Evolutionary conservation across 2,113 vertebrate genomes (phyloP).

Genomic region (Centrocercus urophasianus): DNA sequence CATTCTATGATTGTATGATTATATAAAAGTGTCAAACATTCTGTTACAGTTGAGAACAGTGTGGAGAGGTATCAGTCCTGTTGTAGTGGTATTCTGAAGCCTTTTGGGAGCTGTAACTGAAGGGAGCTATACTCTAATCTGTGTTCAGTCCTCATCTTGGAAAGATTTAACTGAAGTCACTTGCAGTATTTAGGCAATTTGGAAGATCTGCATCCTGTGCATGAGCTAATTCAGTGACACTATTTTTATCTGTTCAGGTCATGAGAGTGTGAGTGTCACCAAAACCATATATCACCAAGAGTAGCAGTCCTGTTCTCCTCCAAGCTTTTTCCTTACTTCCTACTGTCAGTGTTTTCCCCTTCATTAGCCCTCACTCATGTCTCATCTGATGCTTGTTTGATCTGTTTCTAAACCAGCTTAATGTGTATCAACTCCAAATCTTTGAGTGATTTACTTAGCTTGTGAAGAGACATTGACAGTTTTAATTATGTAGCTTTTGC

Average conservation of each 20-base stretch:
- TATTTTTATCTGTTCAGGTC: neutral
- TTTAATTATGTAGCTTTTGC: neutral
- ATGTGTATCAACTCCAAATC: neutral
- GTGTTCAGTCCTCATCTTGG: neutral
- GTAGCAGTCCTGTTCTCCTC: neutral
- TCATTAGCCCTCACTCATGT: neutral
- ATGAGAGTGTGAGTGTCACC: neutral
- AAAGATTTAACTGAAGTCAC: neutral
- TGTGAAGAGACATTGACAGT: rapidly evolving
- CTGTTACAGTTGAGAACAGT: neutral
- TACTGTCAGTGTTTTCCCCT: neutral
- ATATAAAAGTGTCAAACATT: neutral
- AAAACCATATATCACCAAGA: neutral
- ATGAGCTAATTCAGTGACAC: neutral
- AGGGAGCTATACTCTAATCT: neutral
- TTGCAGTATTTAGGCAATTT: neutral
- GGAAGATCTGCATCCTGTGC: neutral
- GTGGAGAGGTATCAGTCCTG: neutral
- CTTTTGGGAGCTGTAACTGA: neutral
- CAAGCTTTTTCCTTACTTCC: neutral
- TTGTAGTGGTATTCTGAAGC: neutral
- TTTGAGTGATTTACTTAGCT: neutral
- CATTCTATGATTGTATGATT: no score
- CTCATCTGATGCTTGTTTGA: neutral
- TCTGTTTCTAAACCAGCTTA: neutral